Evolutionary conservation across 2,888 invertebrate genomes (phyloP), one percentile per base, ranked within the genome.

Genomic region (Euplexia lucipara): DNA sequence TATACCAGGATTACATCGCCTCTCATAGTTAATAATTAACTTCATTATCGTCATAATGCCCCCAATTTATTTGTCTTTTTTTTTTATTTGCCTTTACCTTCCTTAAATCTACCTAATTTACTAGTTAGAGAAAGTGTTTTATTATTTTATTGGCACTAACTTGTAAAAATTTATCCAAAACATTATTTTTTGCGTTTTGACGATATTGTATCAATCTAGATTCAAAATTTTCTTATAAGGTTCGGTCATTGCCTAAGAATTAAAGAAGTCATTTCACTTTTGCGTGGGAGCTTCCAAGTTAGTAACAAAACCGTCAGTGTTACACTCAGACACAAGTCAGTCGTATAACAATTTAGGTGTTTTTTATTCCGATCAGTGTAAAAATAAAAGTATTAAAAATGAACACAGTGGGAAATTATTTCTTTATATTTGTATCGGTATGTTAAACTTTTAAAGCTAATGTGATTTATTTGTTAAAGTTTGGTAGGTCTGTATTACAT

Each of bases 261-360:
- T 54, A 79, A 56, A 61, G 79, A 85, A 83, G 83, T 87, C 87
- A 86, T 86, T 86, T 85, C 80, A 79, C 78, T 71, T 56, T 49
- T 76, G 91, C 88, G 94, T 94, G 92, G 94, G 94, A 87, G 90
- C 83, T 75, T 75, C 81, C 78, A 81, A 87, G 84, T 83, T 87
- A 83, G 83, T 87, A 86, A 84, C 85, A 86, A 84, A 81, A 79
- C 82, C 78, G 78, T 78, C 84, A 80, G 78, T 72, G 80, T 77
- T 72, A 68, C 83, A 76, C 82, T 86, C 93, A 93, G 90, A 92
- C 75, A 86, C 83, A 75, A 81, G 71, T 80, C 84, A 82, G 83
- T 78, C 87, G 83, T 79, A 83, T 81, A 65, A 49, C 14, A 41
- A 41, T 32, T 41, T 5, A 3, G 5, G 2, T 42, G 53, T 52